Evolutionary conservation across 2,113 vertebrate genomes (phyloP).

Genomic region (Sinocyclocheilus grahami): DNA sequence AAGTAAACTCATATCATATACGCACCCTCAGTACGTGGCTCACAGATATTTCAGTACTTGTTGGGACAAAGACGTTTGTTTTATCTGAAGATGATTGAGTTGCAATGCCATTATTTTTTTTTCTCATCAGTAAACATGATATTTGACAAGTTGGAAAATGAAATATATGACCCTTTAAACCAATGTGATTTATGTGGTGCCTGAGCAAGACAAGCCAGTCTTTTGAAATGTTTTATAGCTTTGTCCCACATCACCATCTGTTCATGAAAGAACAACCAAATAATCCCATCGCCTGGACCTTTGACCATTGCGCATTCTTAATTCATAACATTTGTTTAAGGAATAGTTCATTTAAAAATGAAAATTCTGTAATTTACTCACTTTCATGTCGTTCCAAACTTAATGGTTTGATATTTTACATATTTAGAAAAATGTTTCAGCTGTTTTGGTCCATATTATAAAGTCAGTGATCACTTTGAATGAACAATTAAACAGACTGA

Average conservation of each 20-base stretch:
- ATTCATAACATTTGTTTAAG: background rate
- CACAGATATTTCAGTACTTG: background rate
- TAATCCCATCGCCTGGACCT: background rate
- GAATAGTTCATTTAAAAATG: background rate
- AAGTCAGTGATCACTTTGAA: background rate
- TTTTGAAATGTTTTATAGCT: conserved; percentile 23
- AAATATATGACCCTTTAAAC: conserved; percentile 20
- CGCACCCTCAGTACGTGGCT: background rate
- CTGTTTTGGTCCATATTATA: background rate
- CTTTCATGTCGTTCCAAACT: background rate
- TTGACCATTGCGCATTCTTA: background rate
- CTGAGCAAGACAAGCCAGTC: conserved; percentile 12
- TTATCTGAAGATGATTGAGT: background rate
- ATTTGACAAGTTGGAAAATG: conserved; percentile 16
- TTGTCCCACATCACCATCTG: conserved; percentile 13
- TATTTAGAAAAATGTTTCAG: background rate
- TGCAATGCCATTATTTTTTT: background rate
- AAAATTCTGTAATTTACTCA: background rate
- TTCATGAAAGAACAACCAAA: conserved; percentile 3
- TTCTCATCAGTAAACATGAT: background rate
- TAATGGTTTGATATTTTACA: background rate
- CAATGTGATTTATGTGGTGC: conserved; percentile 14
- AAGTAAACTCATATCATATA: background rate
- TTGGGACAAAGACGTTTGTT: background rate
- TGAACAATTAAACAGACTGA: background rate